Conservation (phyloP, 2,888 invertebrate species). For the Xestoiulus laeticollis region DNA sequence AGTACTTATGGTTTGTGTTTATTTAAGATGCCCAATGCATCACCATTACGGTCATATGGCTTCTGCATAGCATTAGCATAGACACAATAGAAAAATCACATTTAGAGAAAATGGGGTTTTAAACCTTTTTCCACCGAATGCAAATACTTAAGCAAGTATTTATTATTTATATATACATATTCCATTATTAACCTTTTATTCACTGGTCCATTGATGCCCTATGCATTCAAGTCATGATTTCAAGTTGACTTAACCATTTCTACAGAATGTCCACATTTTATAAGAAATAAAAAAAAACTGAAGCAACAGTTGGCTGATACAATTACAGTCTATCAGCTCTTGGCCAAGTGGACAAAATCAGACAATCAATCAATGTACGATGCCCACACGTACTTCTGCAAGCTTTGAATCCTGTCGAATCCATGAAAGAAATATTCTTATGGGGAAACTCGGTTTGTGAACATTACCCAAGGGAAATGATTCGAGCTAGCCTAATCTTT, state of each 20-base stretch:
- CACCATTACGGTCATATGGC: no score
- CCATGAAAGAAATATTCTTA: neutral
- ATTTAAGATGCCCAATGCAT: no score
- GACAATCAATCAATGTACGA: slow-evolving; percentile 13
- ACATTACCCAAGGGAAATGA: neutral
- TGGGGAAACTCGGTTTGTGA: neutral
- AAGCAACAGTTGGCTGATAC: slow-evolving; percentile 25
- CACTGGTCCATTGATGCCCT: neutral
- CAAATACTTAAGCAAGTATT: no score
- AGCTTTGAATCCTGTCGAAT: neutral
- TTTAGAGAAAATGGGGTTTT: no score
- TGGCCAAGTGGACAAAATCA: slow-evolving; percentile 8
- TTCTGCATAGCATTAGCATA: no score
- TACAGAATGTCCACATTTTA: neutral
- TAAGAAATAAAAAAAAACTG: neutral
- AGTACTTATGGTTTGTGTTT: no score
- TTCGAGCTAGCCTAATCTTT: neutral
- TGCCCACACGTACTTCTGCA: neutral
- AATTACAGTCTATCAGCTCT: slow-evolving; percentile 9
- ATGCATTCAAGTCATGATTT: neutral
- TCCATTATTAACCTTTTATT: neutral
- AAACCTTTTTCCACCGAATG: no score
- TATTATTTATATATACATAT: no score
- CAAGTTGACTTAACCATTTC: neutral
- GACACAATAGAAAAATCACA: no score